These are phyloP conservation scores for Palaemon carinicauda DNA, from an alignment of 1,140 invertebrate genomes.

Conservation along the genomic window DNA sequence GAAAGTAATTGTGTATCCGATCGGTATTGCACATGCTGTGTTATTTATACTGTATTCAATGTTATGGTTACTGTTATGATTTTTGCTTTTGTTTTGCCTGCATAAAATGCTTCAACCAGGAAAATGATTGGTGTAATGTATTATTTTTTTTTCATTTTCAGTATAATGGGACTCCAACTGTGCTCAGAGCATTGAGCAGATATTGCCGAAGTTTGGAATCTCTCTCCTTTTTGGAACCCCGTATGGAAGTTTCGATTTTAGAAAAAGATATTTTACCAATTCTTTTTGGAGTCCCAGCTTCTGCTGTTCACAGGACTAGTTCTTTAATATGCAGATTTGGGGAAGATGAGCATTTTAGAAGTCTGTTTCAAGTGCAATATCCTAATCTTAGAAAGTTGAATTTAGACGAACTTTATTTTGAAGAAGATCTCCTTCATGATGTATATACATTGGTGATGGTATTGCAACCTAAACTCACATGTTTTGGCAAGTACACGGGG, in stretches of 20 bases:
- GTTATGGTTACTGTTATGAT: background rate
- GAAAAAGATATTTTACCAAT: constrained; percentile 25
- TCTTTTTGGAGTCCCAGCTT: constrained; percentile 19
- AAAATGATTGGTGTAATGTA: background rate
- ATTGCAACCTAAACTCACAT: constrained; percentile 14
- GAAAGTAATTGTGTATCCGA: too few species aligned
- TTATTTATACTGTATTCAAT: background rate
- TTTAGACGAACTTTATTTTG: constrained; percentile 30
- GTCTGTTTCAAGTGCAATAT: constrained; percentile 8
- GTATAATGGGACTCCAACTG: constrained; percentile 22
- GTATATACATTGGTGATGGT: constrained; percentile 21
- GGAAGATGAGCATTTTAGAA: constrained; percentile 13
- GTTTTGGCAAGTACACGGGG: constrained; percentile 30
- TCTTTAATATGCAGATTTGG: background rate
- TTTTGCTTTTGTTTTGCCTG: background rate
- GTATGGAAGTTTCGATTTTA: background rate
- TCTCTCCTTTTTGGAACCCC: constrained; percentile 22
- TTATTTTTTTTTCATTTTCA: constrained; percentile 12
- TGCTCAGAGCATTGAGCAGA: constrained; percentile 9
- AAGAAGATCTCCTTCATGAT: constrained; percentile 3
- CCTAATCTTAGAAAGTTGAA: constrained; percentile 28
- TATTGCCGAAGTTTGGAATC: constrained; percentile 17
- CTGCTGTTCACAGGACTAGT: background rate
- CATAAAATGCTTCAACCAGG: background rate
- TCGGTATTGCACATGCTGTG: too few species aligned